Percentiles rank a stretch among this genome's conserved stretches.
Conservation (phyloP, 1,140 invertebrate genomes). For the Bombus fervidus region DNA sequence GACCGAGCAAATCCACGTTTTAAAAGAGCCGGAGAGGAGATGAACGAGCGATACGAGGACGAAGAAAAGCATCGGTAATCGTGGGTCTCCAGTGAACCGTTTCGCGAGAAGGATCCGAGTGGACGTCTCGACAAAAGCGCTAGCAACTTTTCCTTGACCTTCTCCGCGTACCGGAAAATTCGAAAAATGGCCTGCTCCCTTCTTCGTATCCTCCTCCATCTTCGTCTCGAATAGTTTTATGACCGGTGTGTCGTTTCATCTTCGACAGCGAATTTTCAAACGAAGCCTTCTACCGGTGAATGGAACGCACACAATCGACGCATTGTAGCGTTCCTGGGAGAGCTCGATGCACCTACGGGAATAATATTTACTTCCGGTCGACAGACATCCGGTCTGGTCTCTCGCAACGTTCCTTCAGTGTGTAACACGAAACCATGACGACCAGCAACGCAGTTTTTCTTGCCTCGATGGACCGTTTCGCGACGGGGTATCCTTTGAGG, state of each 20-base stretch:
- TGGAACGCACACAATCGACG: slow-evolving; percentile 66
- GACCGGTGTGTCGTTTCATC: not conserved
- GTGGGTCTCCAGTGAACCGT: slow-evolving; percentile 55
- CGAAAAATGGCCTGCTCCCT: slow-evolving; percentile 54
- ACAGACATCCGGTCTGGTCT: slow-evolving; percentile 8
- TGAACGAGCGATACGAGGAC: slow-evolving; percentile 31
- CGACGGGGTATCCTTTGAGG: not conserved
- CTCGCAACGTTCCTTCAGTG: not conserved
- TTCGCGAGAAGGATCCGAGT: slow-evolving; percentile 54
- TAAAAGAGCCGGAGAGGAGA: slow-evolving; percentile 19
- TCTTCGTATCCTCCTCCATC: not conserved
- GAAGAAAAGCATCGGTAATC: slow-evolving; percentile 48
- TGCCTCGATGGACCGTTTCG: not conserved
- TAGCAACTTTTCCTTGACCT: too few relatives aligned
- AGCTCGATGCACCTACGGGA: slow-evolving; percentile 65
- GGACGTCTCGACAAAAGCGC: slow-evolving; percentile 61
- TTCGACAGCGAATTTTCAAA: slow-evolving; percentile 50
- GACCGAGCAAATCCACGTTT: slow-evolving; percentile 30
- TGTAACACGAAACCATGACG: slow-evolving; percentile 48
- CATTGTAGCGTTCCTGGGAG: slow-evolving; percentile 67
- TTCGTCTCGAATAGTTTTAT: not conserved
- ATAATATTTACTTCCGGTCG: slow-evolving; percentile 77
- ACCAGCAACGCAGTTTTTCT: slow-evolving; percentile 8
- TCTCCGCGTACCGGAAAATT: slow-evolving; percentile 52
- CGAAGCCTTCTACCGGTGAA: slow-evolving; percentile 36